Evolutionary conservation across 2,797 vertebrate species (phyloP).

Genomic region (Phrynocephalus vlangalii): DNA sequence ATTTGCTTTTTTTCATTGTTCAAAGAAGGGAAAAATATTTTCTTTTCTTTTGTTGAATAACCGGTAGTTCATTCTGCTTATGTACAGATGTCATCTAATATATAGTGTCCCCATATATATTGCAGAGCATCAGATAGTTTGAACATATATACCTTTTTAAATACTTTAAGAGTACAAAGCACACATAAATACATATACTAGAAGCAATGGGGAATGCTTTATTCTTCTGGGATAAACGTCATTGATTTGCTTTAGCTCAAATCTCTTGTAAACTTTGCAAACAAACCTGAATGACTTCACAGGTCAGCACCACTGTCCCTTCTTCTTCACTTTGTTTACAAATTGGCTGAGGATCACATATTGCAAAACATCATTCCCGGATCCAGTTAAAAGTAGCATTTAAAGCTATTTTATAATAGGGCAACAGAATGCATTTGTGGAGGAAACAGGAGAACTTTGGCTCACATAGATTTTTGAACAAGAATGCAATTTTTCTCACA

Average conservation of each 20-base stretch:
- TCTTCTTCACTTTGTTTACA: neutral
- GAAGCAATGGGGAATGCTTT: neutral
- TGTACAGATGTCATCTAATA: slow-evolving; percentile 8
- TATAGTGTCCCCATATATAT: neutral
- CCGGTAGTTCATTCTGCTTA: neutral
- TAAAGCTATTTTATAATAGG: neutral
- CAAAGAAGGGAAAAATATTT: neutral
- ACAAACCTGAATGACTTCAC: neutral
- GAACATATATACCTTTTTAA: neutral
- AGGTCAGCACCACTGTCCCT: neutral
- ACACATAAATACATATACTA: neutral
- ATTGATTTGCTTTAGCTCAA: neutral
- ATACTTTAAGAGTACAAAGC: neutral
- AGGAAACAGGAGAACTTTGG: neutral
- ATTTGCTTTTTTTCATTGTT: neutral
- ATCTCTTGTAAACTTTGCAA: neutral
- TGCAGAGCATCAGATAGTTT: neutral
- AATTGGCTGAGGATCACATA: neutral
- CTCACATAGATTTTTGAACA: neutral
- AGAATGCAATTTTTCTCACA: neutral
- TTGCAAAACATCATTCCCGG: neutral
- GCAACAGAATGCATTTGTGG: neutral
- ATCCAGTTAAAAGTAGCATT: neutral
- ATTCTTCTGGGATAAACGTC: neutral
- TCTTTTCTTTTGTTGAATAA: neutral